Evolutionary conservation across 2,888 invertebrate genomes (phyloP).

Genomic region (Cataglyphis livida): DNA sequence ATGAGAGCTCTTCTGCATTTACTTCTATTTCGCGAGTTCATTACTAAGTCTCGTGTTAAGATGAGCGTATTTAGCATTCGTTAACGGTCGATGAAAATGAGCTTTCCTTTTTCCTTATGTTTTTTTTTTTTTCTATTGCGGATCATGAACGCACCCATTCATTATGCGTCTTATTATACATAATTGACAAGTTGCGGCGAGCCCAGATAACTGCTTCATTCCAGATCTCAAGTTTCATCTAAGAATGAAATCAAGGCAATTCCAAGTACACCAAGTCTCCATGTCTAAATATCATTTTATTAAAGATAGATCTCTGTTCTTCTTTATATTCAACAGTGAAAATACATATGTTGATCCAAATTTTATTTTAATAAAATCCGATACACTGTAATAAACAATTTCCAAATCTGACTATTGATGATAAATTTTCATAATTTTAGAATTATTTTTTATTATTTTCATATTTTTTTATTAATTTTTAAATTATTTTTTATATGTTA

Average conservation of each 20-base stretch:
- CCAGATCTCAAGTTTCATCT: constrained; percentile 6
- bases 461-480: background rate
- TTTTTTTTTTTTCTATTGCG: constrained; percentile 39
- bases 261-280: background rate
- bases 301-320: background rate
- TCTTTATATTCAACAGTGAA: background rate
- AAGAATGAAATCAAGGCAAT: constrained; percentile 14
- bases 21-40: constrained; percentile 70
- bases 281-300: constrained; percentile 1
- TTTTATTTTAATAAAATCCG: background rate
- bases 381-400: background rate
- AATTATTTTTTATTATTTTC: background rate
- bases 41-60: constrained; percentile 72
- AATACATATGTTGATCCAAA: background rate
- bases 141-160: constrained; percentile 72
- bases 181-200: constrained; percentile 67
- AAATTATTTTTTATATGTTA: background rate
- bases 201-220: constrained; percentile 32
- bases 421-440: background rate
- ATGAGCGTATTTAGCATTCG: constrained; percentile 62
- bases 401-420: background rate
- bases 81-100: constrained; percentile 70
- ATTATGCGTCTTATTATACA: constrained; percentile 59
- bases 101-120: constrained; percentile 41
- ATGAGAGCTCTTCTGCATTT: constrained; percentile 68